These are phyloP conservation scores for Bradypus variegatus DNA, from an alignment of 2,797 vertebrate species.

Conservation along the genomic window DNA sequence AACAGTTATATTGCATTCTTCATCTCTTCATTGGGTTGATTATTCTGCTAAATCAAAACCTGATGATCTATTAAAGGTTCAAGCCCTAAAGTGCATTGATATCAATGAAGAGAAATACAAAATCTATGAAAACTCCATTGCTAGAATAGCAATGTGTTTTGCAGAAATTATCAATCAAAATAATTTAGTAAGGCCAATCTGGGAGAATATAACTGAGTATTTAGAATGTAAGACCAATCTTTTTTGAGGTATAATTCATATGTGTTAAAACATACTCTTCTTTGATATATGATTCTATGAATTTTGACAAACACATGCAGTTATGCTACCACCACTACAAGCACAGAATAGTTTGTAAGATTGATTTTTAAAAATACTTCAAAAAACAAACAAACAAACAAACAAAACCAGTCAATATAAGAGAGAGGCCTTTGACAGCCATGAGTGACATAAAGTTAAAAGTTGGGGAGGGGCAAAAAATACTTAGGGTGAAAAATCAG, in stretches of 20 bases:
- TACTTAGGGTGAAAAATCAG: neutral
- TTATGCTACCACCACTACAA: neutral
- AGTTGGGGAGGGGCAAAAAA: conserved; percentile 28
- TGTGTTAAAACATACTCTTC: neutral
- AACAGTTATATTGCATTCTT: neutral
- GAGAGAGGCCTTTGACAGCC: neutral
- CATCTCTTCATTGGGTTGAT: neutral
- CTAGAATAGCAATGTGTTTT: conserved; percentile 17
- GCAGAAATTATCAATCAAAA: conserved; percentile 10
- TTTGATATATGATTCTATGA: neutral
- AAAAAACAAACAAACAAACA: neutral
- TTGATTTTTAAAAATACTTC: neutral
- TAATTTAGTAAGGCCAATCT: neutral
- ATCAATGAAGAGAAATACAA: conserved; percentile 28
- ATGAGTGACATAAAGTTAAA: neutral
- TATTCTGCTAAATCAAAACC: neutral
- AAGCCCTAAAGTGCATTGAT: neutral
- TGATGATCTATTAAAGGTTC: neutral
- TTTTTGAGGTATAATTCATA: neutral
- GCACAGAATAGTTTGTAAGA: neutral
- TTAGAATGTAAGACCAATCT: conserved; percentile 14
- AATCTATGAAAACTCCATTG: neutral
- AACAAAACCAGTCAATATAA: neutral
- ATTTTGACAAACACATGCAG: neutral
- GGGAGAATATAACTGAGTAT: neutral